phyloP scores from a whole-genome alignment of 2,113 vertebrate species.

The Camelus dromedarius region DNA sequence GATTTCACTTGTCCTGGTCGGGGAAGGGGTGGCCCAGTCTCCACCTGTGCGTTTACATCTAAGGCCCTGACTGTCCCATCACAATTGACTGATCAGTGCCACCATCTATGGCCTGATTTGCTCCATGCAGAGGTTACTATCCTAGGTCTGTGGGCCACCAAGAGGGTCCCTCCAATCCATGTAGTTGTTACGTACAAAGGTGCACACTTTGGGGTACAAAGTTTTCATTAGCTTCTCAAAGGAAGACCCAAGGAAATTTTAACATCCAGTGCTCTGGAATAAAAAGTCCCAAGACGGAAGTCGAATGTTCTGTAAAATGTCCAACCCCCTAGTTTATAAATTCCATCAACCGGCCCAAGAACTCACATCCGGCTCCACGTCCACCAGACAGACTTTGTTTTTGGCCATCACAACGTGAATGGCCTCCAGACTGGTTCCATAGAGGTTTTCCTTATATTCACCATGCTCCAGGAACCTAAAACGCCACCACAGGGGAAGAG shows the following conservation, averaged over 20 bases:
- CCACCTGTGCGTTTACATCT: neutral
- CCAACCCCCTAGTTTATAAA: neutral
- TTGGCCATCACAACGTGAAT: slow-evolving; percentile 92
- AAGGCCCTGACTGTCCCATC: neutral
- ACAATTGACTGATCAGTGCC: rapidly evolving
- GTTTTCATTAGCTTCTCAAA: neutral
- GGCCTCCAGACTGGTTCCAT: slow-evolving; percentile 95
- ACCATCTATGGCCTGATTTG: rapidly evolving
- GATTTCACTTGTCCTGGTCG: neutral
- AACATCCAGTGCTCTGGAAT: neutral
- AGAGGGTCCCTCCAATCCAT: neutral
- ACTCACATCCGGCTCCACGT: slow-evolving; percentile 96
- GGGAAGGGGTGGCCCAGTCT: neutral
- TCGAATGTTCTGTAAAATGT: neutral
- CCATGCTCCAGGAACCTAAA: slow-evolving; percentile 95
- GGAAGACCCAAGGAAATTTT: neutral
- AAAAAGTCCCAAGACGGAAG: neutral
- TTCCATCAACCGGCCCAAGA: neutral
- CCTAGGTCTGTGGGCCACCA: neutral
- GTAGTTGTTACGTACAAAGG: neutral
- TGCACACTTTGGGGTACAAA: neutral
- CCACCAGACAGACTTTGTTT: slow-evolving; percentile 96
- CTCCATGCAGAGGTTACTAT: neutral
- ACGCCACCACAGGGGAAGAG: neutral
- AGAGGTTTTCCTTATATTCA: slow-evolving; percentile 96